Evolutionary conservation across 2,113 vertebrate species (phyloP), one percentile per base, ranked within the genome.

Genomic region (Myotis lucifugus): DNA sequence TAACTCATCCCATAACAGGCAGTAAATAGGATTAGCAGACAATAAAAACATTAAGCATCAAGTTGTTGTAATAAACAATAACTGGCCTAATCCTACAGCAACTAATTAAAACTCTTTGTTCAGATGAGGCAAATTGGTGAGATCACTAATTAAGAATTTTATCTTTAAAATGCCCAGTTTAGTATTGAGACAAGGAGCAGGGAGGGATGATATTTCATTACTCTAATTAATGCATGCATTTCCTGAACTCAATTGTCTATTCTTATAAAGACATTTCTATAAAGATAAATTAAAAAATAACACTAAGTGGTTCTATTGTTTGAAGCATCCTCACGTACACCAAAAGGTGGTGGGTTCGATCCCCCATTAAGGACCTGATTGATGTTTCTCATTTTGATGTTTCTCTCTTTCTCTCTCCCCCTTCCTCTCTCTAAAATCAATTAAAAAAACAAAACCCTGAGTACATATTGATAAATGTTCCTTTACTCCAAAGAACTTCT

Each of bases 401-500:
- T 61, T 61, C 59, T 61, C 59, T 61, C 12, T 50, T 8, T 61
- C 25, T 61, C 25, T 61, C 59, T 27, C 25, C 25, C 25, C 11
- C 59, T 27, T 61, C 59, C 59, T 61, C 11, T 27, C 59, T 27
- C 25, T 61, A 61, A 61, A 61, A 61, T 27, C 59, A 61, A 61
- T 61, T 64, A 4, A 61, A 61, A 27, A 61, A 10, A 61, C 7
- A 21, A 54, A 29, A 27, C 89, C 59, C n/a, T 70, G 79, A 67
- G 46, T 21, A 37, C 66, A n/a, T 54, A 74, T 0, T 83, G n/a
- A 64, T 40, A 74, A 50, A 77, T 1, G 12, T 79, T 93, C 79
- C 59, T 92, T 77, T 85, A 91, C 5, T 23, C 48, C 46, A 67
- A 85, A 94, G 42, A 94, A 90, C 37, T 81, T 59, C 25, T 42